Base-by-base conservation (phyloP, 2,797 vertebrate genomes). In the Anabas testudineus region DNA sequence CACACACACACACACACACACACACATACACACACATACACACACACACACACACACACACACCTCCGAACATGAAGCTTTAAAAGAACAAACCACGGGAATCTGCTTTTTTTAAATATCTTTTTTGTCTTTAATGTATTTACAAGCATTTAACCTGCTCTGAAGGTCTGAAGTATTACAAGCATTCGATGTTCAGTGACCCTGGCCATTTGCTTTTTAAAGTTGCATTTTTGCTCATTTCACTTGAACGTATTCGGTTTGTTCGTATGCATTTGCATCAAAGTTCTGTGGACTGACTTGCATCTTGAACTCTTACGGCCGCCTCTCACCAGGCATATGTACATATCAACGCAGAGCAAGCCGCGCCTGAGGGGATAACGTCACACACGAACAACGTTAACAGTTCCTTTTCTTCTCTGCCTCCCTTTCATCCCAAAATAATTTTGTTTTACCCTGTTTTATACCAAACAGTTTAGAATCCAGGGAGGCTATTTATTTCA, bases 71-170 rank as follows among this genome's bases (percentile, higher is more conserved):
- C 19, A 26, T 19, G 26, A 42, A 7, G 24, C 41, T 37, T 3
- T 8, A 66, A 74, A 80, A 80, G 47, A 85, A 84, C 22, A 83
- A 84, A 86, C 78, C 67, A 85, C 36, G 49, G 80, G 78, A 84
- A 82, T 70, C 41, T 47, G 21, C 45, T 71, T 71, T 71, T 91
- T 91, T 92, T 86, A 92, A 91, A 93, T 90, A 88, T 81, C 80
- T 90, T 94, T 39, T 92, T 92, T 80, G 83, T 93, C 91, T 95
- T 95, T 95, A 94, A 96, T 97, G 90, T 97, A 97, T 99, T 97
- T 98, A 98, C 96, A 98, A 96, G 95, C 95, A 93, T 96, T 97
- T 95, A 95, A 95, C 94, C 94, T 95, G 94, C 91, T 95, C 93
- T 96, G 95, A 95, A 96, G 91, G 91, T 95, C 93, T 95, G 94